These are phyloP conservation scores for Taenaris catops DNA, from an alignment of 2,888 invertebrate species.

Conservation along the genomic window DNA sequence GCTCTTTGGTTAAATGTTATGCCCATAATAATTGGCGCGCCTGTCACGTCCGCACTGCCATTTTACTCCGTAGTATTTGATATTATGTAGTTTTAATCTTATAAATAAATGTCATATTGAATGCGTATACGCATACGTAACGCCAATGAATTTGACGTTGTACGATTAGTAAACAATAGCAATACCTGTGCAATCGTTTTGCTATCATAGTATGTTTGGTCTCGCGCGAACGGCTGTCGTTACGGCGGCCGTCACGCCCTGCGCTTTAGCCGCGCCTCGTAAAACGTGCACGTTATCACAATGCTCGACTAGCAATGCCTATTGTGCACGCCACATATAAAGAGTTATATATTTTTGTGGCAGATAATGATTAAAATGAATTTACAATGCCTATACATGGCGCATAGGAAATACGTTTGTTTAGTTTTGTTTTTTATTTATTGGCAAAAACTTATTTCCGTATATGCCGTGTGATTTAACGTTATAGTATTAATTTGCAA, in stretches of 20 bases:
- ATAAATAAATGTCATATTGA: neutral
- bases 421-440: too few relatives aligned
- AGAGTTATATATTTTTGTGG: slow-evolving; percentile 6
- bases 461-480: too few relatives aligned
- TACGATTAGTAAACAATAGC: slow-evolving; percentile 4
- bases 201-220: slow-evolving; percentile 37
- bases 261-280: slow-evolving; percentile 66
- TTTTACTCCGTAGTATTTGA: too few relatives aligned
- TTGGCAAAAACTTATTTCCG: too few relatives aligned
- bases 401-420: too few relatives aligned
- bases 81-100: too few relatives aligned
- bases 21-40: too few relatives aligned
- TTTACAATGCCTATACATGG: too few relatives aligned
- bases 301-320: slow-evolving; percentile 46
- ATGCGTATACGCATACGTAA: neutral
- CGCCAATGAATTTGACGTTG: too few relatives aligned
- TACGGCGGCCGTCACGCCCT: slow-evolving; percentile 51
- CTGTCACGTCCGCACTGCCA: too few relatives aligned
- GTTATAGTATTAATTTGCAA: too few relatives aligned
- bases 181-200: slow-evolving; percentile 3
- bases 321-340: slow-evolving; percentile 23
- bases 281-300: slow-evolving; percentile 56
- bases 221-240: slow-evolving; percentile 41
- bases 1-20: too few relatives aligned
- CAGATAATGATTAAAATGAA: slow-evolving; percentile 5